Base-by-base conservation (phyloP, 2,797 vertebrate genomes). In the Ptychadena robeensis region DNA sequence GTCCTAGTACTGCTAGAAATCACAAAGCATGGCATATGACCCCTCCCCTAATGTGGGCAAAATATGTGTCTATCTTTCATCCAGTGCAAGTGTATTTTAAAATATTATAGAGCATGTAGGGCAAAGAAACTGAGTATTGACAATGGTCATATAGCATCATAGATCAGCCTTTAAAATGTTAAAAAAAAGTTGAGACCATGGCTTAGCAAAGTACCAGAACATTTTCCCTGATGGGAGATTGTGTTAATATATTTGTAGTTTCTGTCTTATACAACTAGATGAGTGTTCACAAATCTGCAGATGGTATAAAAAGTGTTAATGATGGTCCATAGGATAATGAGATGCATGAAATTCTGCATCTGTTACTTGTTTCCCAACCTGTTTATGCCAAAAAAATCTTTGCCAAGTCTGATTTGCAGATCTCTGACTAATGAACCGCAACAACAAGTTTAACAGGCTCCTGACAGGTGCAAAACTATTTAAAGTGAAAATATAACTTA, bases 401-500 rank as follows among this genome's bases (percentile, higher is more conserved):
- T 80, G 70, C 77, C 82, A 84, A 67, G 48, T 9, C 64, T 82
- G 66, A 71, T 74, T 64, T 77, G 37, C 35, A 84, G 64, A 61
- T 69, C 22, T 73, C 28, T 69, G 64, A 63, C 82, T 74, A 80
- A 80, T 75, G 70, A 84, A 73, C 70, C 59, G 44, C 40, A 83
- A 69, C 76, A 84, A 76, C 73, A 82, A 28, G 65, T 70, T 82
- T 63, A 76, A 82, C 81, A 77, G 70, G 81, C 66, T 48, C 59
- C 28, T 44, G 64, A 65, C 73, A 76, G 69, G 69, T 76, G 53
- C 2, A 69, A 38, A 64, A 75, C 44, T 37, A 69, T 59, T 28
- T 4, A 79, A 79, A 78, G 10, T 14, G 37, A 53, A 72, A 31
- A 30, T 72, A 28, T 31, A 53, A 15, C 37, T n/a, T n/a, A 71